Evolutionary conservation across 2,113 vertebrate genomes (phyloP).

Genomic region (Coturnix japonica): DNA sequence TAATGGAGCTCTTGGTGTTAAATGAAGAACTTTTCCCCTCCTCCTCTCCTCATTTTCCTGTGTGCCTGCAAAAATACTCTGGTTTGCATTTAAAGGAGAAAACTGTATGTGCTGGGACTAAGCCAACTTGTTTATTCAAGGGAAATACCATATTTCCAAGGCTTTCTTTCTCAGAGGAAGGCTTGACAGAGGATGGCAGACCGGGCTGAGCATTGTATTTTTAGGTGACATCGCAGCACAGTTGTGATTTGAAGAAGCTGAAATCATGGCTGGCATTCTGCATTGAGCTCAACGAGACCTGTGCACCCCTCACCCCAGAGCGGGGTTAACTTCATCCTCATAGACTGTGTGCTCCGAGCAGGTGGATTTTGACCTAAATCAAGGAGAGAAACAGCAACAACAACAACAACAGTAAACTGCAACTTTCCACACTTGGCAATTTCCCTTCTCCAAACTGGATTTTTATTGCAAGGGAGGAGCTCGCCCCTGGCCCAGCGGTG

Average conservation of each 20-base stretch:
- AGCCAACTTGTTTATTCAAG: slow-evolving; percentile 60
- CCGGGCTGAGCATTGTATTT: slow-evolving; percentile 49
- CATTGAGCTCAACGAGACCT: neutral
- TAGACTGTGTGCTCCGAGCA: neutral
- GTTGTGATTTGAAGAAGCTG: slow-evolving; percentile 3
- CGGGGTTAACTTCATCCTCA: neutral
- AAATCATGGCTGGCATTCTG: slow-evolving; percentile 47
- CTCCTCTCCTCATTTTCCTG: slow-evolving; percentile 57
- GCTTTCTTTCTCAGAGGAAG: neutral
- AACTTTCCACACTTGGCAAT: rapidly evolving
- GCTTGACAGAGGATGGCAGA: slow-evolving; percentile 51
- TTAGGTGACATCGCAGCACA: slow-evolving; percentile 47
- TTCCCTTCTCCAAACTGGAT: neutral
- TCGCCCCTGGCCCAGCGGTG: neutral
- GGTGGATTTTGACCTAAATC: slow-evolving; percentile 36
- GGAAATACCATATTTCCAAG: slow-evolving; percentile 45
- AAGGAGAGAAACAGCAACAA: neutral
- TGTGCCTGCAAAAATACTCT: slow-evolving; percentile 51
- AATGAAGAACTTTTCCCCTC: slow-evolving; percentile 52
- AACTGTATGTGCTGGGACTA: slow-evolving; percentile 29
- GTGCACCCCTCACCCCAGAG: neutral
- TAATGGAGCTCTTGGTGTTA: slow-evolving; percentile 61
- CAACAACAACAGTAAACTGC: neutral
- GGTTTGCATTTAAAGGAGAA: slow-evolving; percentile 62
- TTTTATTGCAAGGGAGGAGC: neutral